Base-by-base conservation (phyloP, 2,888 invertebrate species). In the Lomographa bimaculata region DNA sequence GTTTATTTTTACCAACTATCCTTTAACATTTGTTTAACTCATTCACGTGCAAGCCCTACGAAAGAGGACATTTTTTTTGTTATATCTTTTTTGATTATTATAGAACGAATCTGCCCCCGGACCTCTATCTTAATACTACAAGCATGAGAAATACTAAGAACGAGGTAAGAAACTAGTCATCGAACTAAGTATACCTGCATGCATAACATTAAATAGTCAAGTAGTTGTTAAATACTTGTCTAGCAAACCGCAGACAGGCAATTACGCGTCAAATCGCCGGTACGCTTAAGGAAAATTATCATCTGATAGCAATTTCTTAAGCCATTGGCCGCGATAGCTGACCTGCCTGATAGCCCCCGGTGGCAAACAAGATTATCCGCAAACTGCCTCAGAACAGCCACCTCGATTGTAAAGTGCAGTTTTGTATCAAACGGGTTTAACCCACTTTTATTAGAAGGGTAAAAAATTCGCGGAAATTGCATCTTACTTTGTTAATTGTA, bases 321-420 rank as follows among this genome's bases (percentile, higher is more conserved):
- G 74, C 65, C 77, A 71, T 67, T 74, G 77, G 69, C 81, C 79
- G 67, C 71, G 69, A 79, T 71, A 56, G 59, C 50, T 53, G 67
- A 71, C 71, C 69, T 66, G 74, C 58, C 66, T 60, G 58, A 71
- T 71, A 63, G 72, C 73, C 68, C 34, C 60, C 46, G 70, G 72
- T 76, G 70, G 70, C 73, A 33, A 74, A 71, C 69, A 56, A 68
- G 74, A 77, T 76, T 73, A 69, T 69, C 54, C 48, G 59, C 59
- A 45, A 49, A 39, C 52, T 46, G 50, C 54, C 44, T 60, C 60
- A 63, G 60, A 66, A 60, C 58, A 62, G 60, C 52, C 56, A 41
- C 57, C 46, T 57, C 59, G 49, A 54, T 54, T 58, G 60, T 65
- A 50, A 59, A 57, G 59, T 61, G 59, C 65, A 60, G 47, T 60